phyloP scores from a whole-genome alignment of 2,113 vertebrate genomes.

The Stigmatopora nigra region DNA sequence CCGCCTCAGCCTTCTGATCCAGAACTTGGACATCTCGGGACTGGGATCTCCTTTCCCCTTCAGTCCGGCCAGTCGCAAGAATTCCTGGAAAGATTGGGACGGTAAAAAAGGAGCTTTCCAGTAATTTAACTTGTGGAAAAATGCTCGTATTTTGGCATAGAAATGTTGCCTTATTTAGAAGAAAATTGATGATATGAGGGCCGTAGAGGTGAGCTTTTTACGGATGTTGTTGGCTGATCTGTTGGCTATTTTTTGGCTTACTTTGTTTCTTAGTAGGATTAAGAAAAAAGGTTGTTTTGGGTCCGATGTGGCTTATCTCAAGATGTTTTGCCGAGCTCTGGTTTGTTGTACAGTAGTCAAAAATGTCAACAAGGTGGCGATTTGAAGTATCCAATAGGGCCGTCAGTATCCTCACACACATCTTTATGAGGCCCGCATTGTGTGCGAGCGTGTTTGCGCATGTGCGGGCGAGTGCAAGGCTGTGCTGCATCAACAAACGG shows the following conservation, averaged over 20 bases:
- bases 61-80: slow-evolving; percentile 55
- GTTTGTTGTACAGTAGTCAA: background rate
- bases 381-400: no score
- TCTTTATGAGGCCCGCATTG: slow-evolving; percentile 21
- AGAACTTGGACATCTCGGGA: slow-evolving; percentile 68
- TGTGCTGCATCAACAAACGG: slow-evolving; percentile 31
- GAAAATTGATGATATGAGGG: no score
- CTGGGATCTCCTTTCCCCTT: slow-evolving; percentile 57
- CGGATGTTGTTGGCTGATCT: no score
- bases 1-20: slow-evolving; percentile 65
- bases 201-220: no score
- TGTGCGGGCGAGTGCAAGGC: slow-evolving; percentile 18
- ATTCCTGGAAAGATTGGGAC: slow-evolving; percentile 63
- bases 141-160: background rate
- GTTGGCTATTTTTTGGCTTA: no score
- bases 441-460: slow-evolving; percentile 5
- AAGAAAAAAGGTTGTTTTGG: background rate
- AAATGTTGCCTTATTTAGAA: no score
- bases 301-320: no score
- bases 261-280: no score
- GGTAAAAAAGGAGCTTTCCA: no score
- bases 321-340: background rate
- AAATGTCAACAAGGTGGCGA: no score
- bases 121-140: background rate
- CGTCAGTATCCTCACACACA: background rate